Evolutionary conservation across 2,113 vertebrate species (phyloP).

Genomic region (Amphiprion percula): DNA sequence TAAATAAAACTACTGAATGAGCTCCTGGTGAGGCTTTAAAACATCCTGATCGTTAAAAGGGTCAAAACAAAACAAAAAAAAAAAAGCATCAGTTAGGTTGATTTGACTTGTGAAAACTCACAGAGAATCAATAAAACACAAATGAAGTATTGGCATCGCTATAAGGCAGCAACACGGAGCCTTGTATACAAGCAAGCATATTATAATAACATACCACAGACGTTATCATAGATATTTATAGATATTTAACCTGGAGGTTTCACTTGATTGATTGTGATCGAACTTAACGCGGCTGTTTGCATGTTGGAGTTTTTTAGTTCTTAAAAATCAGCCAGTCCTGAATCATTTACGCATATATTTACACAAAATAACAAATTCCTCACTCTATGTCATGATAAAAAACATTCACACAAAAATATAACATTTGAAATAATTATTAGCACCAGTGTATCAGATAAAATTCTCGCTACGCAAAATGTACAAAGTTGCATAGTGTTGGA

Average conservation of each 20-base stretch:
- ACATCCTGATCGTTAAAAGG: constrained; percentile 47
- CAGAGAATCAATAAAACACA: constrained; percentile 62
- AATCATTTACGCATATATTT: constrained; percentile 90
- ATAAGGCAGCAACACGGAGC: constrained; percentile 72
- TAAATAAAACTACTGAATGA: constrained; percentile 56
- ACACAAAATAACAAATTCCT: constrained; percentile 90
- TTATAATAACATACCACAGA: constrained; percentile 68
- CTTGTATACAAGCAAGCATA: constrained; percentile 77
- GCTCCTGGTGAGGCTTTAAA: constrained; percentile 28
- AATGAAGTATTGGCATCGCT: constrained; percentile 70
- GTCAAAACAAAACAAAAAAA: constrained; percentile 30
- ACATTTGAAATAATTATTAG: constrained; percentile 99
- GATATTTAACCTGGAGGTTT: constrained; percentile 75
- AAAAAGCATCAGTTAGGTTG: constrained; percentile 35
- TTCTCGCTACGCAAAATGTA: constrained; percentile 92
- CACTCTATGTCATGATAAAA: constrained; percentile 91
- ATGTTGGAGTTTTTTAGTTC: constrained; percentile 29
- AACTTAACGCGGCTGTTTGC: constrained; percentile 59
- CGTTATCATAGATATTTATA: constrained; percentile 69
- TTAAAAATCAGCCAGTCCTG: constrained; percentile 83
- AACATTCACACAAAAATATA: constrained; percentile 99
- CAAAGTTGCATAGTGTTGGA: constrained; percentile 96
- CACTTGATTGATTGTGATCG: constrained; percentile 69
- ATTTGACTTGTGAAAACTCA: constrained; percentile 49
- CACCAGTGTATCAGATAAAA: constrained; percentile 99